These are phyloP conservation scores for Pseudomyrmex sp. DNA, from an alignment of 1,140 invertebrate genomes.

Conservation along the genomic window DNA sequence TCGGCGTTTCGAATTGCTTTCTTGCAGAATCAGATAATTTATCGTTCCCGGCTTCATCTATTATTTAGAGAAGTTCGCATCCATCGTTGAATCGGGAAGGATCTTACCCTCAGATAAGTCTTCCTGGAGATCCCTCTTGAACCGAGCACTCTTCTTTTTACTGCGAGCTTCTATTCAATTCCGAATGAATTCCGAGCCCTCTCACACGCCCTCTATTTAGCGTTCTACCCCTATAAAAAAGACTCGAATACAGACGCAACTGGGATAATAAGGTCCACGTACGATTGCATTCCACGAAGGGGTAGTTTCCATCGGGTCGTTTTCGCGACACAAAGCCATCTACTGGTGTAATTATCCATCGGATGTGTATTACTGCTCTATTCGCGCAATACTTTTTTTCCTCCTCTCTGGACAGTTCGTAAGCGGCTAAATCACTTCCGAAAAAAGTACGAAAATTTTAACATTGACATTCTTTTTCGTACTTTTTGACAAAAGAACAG, in stretches of 20 bases:
- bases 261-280: slow-evolving; percentile 68
- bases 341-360: slow-evolving; percentile 59
- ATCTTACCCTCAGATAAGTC: slow-evolving; percentile 33
- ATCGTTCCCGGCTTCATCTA: slow-evolving; percentile 34
- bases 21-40: slow-evolving; percentile 19
- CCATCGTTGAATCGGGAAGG: slow-evolving; percentile 39
- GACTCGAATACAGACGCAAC: slow-evolving; percentile 49
- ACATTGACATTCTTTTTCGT: too few relatives aligned
- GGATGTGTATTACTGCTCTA: background rate
- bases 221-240: slow-evolving; percentile 14
- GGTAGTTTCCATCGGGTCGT: slow-evolving; percentile 53
- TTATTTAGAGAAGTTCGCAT: slow-evolving; percentile 47
- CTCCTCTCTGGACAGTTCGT: background rate
- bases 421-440: background rate
- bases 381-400: slow-evolving; percentile 2
- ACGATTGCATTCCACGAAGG: slow-evolving; percentile 61
- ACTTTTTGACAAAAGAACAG: background rate
- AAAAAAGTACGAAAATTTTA: slow-evolving; percentile 3
- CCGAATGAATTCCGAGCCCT: slow-evolving; percentile 57
- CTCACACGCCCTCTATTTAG: slow-evolving; percentile 49
- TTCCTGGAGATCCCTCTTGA: slow-evolving; percentile 34
- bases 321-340: slow-evolving; percentile 42
- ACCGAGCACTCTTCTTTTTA: slow-evolving; percentile 33
- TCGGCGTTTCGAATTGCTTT: slow-evolving; percentile 29
- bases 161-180: slow-evolving; percentile 62